These are phyloP conservation scores for Castor canadensis DNA, from an alignment of 2,113 vertebrate species.

Conservation along the genomic window DNA sequence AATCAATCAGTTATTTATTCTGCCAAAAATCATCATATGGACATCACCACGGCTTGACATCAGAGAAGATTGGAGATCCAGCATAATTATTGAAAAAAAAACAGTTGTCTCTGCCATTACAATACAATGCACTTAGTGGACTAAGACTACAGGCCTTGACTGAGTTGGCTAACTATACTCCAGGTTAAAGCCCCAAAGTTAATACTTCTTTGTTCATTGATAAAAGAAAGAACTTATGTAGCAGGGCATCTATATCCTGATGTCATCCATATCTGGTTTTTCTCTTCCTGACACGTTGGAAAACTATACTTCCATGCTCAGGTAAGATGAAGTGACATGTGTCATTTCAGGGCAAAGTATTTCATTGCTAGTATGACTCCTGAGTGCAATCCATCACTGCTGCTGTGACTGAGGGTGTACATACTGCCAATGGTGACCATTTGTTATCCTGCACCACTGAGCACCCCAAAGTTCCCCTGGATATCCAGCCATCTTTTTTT, in stretches of 20 bases:
- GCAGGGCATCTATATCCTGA: not conserved
- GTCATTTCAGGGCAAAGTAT: not conserved
- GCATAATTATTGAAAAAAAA: not conserved
- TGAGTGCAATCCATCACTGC: no score
- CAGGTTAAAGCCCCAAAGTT: not conserved
- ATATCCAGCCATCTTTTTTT: not conserved
- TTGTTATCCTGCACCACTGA: not conserved
- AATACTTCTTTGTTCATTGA: not conserved
- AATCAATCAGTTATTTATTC: slow-evolving; percentile 3
- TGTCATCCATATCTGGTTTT: not conserved
- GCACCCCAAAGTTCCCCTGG: not conserved
- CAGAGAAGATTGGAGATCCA: not conserved
- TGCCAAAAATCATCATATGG: not conserved
- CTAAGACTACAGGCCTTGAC: not conserved
- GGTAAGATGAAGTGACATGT: not conserved
- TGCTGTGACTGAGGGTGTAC: no score
- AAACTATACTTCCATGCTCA: not conserved
- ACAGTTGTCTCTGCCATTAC: not conserved
- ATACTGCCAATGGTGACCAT: not conserved
- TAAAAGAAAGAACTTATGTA: not conserved
- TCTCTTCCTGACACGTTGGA: not conserved
- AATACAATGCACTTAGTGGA: not conserved
- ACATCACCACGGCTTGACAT: not conserved
- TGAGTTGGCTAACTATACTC: not conserved
- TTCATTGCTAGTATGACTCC: not conserved